Evolutionary conservation across 2,113 vertebrate species (phyloP), one percentile per base, ranked within the genome.

Genomic region (Atrichornis clamosus): DNA sequence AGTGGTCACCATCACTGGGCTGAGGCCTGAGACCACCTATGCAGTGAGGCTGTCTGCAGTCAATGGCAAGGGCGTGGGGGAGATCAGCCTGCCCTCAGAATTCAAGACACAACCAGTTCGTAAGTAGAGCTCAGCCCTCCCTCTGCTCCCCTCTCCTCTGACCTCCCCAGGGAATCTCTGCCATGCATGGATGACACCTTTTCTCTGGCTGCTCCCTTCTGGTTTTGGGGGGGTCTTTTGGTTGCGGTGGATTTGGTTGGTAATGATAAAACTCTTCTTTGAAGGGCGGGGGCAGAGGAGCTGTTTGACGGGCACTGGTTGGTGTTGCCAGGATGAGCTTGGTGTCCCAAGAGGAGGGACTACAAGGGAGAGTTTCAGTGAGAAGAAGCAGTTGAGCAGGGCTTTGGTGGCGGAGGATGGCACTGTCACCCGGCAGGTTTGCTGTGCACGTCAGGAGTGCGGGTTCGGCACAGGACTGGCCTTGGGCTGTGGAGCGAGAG

Each of bases 21-120:
- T 99, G 95, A 99, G 97, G 93, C 99, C 99, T 1, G 99, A 99
- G 92, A 99, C 98, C 4, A 96, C 89, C 15, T 99, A 99, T 1
- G 97, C 98, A 0, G 98, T 99, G 69, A 98, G 98, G 78, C 95
- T 99, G 97, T 99, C 99, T 3, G 99, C 99, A 14, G 97, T 99
- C 96, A 99, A 99, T 0, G 99, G 99, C 93, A 99, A 99, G 85
- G 99, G 99, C 1, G 98, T 98, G 84, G 99, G 99, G 1, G 99
- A 99, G 96, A 98, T 98, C 89, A 99, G 99, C 75, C 50, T 95
- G 1, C 77, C 97, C 3, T 97, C 98, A 1, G 93, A 98, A 94
- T 99, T 99, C 98, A 99, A 98, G 98, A 99, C 99, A 0, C 98
- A 99, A 77, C 99, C 99, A 96, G 99, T 99, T 79, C 99, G 99